A percentile compares a stretch with the other conserved stretches of the same genome.
phyloP scores from a whole-genome alignment of 2,888 invertebrate genomes.

The Xanthia togata region DNA sequence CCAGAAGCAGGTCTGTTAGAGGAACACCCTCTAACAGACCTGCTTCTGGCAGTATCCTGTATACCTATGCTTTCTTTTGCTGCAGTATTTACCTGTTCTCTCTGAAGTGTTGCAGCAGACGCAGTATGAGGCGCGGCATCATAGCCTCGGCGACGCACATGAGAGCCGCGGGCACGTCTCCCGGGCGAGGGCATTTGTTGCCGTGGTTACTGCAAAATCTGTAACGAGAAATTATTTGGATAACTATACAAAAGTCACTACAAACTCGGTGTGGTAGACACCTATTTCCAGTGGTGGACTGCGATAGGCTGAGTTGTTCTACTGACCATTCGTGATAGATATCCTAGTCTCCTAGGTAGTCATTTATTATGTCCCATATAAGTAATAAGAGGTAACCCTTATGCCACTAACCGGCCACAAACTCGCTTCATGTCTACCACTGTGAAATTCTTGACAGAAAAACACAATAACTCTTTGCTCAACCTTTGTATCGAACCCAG shows the following conservation, averaged over 20 bases:
- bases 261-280: not conserved
- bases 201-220: slow-evolving; percentile 98
- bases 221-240: slow-evolving; percentile 65
- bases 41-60: not conserved
- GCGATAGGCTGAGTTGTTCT: not conserved
- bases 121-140: slow-evolving; percentile 97
- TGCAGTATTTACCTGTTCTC: slow-evolving; percentile 92
- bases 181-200: slow-evolving; percentile 95
- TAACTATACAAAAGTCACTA: slow-evolving; percentile 1
- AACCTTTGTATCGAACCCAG: not conserved
- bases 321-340: not conserved
- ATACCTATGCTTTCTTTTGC: not conserved
- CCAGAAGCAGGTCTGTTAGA: no score
- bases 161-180: slow-evolving; percentile 95
- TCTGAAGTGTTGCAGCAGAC: slow-evolving; percentile 97
- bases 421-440: not conserved
- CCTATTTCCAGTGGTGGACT: not conserved
- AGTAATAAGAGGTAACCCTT: not conserved
- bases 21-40: not conserved
- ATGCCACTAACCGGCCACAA: not conserved
- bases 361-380: not conserved
- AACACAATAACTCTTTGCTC: not conserved
- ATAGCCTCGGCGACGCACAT: slow-evolving; percentile 97
- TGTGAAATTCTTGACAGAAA: not conserved
- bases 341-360: not conserved